These are phyloP conservation scores for Latrodectus geometricus DNA, from an alignment of 1,140 invertebrate species.

Conservation along the genomic window DNA sequence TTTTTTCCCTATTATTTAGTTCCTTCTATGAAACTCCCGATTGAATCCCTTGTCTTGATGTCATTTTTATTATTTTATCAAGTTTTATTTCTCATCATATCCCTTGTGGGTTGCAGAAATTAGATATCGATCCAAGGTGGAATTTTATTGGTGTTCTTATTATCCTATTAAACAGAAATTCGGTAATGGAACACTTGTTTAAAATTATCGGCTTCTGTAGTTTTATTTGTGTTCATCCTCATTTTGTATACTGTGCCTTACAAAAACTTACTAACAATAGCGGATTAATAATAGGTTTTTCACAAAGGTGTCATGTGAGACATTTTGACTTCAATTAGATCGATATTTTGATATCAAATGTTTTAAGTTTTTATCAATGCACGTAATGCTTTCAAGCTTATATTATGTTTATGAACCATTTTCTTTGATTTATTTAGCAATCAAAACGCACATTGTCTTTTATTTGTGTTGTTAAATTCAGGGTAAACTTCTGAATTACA, in stretches of 20 bases:
- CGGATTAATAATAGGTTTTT: neutral
- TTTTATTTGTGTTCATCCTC: neutral
- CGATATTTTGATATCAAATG: no score
- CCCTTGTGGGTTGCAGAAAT: constrained; percentile 39
- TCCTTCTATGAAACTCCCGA: constrained; percentile 12
- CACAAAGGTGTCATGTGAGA: neutral
- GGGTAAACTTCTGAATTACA: no score
- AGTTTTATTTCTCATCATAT: constrained; percentile 2
- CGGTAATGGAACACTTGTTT: neutral
- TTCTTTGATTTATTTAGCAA: no score
- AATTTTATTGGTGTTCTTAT: constrained; percentile 30
- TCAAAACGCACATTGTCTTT: no score
- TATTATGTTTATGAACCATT: no score
- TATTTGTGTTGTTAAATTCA: no score
- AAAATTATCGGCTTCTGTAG: neutral
- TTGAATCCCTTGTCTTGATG: constrained; percentile 15
- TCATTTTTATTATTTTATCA: constrained; percentile 9
- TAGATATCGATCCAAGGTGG: constrained; percentile 49
- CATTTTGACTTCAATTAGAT: neutral
- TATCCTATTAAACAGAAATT: constrained; percentile 5
- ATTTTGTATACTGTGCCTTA: neutral
- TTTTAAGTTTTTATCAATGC: no score
- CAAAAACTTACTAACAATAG: neutral
- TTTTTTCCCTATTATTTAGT: neutral
- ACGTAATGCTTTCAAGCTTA: no score